Evolutionary conservation across 2,797 vertebrate genomes (phyloP).

Genomic region (Halcyon leucocephala): DNA sequence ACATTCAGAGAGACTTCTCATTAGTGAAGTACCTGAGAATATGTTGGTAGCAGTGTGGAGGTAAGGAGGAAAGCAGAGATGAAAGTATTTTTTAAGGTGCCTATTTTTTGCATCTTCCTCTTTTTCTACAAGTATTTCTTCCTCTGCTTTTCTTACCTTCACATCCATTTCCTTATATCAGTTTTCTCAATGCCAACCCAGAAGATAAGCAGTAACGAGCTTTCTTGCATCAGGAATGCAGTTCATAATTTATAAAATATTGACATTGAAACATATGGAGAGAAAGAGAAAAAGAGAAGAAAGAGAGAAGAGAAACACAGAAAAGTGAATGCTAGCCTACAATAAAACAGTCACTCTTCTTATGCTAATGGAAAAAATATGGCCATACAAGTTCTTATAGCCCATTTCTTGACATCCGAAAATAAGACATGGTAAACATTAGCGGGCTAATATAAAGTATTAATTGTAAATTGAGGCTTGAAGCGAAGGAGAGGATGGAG

Average conservation of each 20-base stretch:
- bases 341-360: background rate
- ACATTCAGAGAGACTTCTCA: background rate
- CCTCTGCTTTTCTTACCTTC: background rate
- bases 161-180: background rate
- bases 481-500: background rate
- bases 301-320: background rate
- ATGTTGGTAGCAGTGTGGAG: background rate
- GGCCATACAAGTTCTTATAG: background rate
- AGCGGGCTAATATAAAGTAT: background rate
- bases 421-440: background rate
- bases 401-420: background rate
- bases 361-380: background rate
- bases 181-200: background rate
- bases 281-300: background rate
- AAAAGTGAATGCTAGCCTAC: background rate
- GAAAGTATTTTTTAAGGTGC: background rate
- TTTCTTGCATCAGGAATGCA: background rate
- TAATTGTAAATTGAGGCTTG: background rate
- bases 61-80: background rate
- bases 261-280: background rate
- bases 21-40: background rate
- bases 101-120: background rate
- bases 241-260: conserved; percentile 7
- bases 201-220: background rate
- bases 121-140: background rate